These are phyloP conservation scores for Myopa testacea DNA, from an alignment of 2,888 invertebrate genomes.

Conservation along the genomic window DNA sequence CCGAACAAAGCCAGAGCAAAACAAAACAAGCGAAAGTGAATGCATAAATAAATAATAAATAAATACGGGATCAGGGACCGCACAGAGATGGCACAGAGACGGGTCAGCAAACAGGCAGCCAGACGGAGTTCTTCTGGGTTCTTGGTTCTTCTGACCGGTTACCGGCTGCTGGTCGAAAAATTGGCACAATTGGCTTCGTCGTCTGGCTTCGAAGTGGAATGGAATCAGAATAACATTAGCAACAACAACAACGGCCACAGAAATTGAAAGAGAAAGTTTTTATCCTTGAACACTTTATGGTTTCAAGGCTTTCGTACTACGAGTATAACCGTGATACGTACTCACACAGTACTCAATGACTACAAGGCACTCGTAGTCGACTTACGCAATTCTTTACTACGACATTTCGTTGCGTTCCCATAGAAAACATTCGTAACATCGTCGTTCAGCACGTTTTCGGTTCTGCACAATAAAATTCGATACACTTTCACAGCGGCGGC, in stretches of 20 bases:
- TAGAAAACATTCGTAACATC: background rate
- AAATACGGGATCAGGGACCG: constrained; percentile 7
- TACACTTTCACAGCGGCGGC: constrained; percentile 21
- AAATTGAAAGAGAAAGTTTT: constrained; percentile 21
- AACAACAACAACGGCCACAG: background rate
- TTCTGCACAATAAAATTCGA: constrained; percentile 25
- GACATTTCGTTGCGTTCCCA: too few species aligned
- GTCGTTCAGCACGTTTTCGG: background rate
- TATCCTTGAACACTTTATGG: constrained; percentile 21
- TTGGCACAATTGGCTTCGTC: background rate
- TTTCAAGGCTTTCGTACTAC: constrained; percentile 1
- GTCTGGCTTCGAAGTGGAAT: background rate
- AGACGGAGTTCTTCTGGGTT: background rate
- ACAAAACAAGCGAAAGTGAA: constrained; percentile 23
- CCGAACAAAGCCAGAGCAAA: background rate
- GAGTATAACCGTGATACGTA: too few species aligned
- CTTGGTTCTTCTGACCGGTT: background rate
- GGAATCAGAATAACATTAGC: too few species aligned
- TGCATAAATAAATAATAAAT: constrained; percentile 32
- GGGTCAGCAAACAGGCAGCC: background rate
- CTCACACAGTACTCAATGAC: too few species aligned
- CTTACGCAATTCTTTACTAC: background rate
- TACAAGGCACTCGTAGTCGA: background rate
- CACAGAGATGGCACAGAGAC: background rate
- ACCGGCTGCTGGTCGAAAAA: background rate